These are phyloP conservation scores for Eretmodus cyanostictus DNA, from an alignment of 2,113 vertebrate genomes.

Conservation along the genomic window DNA sequence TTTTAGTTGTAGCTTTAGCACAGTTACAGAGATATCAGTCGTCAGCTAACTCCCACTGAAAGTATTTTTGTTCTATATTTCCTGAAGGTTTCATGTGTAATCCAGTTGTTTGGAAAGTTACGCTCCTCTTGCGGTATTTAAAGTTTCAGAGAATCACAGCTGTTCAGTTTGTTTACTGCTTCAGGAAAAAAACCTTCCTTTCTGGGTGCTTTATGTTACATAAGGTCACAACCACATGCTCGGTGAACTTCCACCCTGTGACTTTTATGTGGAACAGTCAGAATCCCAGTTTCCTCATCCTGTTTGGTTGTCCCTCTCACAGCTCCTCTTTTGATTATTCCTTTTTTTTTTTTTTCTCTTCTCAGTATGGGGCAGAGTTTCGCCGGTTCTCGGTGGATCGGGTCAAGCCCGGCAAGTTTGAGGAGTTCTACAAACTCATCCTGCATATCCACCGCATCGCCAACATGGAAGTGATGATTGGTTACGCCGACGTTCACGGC, in stretches of 20 bases:
- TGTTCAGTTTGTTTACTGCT: neutral
- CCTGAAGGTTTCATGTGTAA: neutral
- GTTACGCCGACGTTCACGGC: constrained; percentile 93
- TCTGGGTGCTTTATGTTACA: neutral
- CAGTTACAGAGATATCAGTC: neutral
- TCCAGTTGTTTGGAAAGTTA: neutral
- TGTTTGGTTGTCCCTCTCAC: neutral
- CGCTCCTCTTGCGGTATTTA: neutral
- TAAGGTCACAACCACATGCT: neutral
- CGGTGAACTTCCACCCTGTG: neutral
- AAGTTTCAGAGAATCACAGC: neutral
- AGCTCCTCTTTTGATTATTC: neutral
- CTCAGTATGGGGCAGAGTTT: constrained; percentile 95
- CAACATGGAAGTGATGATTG: constrained; percentile 90
- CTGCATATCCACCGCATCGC: constrained; percentile 90
- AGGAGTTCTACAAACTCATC: constrained; percentile 96
- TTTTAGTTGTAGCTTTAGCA: neutral
- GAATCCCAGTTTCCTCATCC: constrained; percentile 12
- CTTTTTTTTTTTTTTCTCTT: neutral
- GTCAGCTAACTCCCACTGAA: neutral
- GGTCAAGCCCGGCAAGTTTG: constrained; percentile 90
- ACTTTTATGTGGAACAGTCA: neutral
- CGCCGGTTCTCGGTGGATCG: constrained; percentile 93
- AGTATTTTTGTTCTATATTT: neutral
- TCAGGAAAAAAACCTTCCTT: neutral